Percentiles rank a stretch among this genome's conserved stretches.
Evolutionary conservation across 2,797 vertebrate genomes (phyloP).

Genomic region (Buphagus erythrorhynchus): DNA sequence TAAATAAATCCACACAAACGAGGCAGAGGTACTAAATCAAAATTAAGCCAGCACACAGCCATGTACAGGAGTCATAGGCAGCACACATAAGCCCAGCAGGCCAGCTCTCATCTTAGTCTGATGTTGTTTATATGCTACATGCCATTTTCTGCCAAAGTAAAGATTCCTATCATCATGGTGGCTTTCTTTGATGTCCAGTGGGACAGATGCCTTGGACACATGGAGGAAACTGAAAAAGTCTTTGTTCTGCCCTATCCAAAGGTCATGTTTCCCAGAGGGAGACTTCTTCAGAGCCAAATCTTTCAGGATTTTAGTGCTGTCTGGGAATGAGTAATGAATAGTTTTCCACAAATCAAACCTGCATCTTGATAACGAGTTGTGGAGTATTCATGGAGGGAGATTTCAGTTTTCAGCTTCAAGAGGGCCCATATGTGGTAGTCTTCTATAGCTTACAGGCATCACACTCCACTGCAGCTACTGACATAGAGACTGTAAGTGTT

Average conservation of each 20-base stretch:
- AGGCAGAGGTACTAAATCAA: neutral
- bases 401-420: neutral
- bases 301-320: neutral
- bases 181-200: neutral
- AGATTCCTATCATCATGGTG: conserved; percentile 12
- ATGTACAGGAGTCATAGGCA: neutral
- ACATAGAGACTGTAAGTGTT: neutral
- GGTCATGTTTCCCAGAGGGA: neutral
- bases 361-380: neutral
- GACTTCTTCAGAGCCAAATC: neutral
- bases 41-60: neutral
- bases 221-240: neutral
- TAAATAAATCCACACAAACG: neutral
- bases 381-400: neutral
- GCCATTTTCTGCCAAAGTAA: conserved; percentile 29
- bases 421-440: neutral
- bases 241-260: neutral
- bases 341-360: neutral
- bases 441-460: neutral
- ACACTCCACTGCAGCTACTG: neutral
- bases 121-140: neutral
- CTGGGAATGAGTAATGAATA: neutral
- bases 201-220: neutral
- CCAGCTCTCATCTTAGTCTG: neutral
- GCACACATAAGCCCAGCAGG: neutral